Conservation (phyloP, 2,888 invertebrate genomes). For the Idaea straminata region DNA sequence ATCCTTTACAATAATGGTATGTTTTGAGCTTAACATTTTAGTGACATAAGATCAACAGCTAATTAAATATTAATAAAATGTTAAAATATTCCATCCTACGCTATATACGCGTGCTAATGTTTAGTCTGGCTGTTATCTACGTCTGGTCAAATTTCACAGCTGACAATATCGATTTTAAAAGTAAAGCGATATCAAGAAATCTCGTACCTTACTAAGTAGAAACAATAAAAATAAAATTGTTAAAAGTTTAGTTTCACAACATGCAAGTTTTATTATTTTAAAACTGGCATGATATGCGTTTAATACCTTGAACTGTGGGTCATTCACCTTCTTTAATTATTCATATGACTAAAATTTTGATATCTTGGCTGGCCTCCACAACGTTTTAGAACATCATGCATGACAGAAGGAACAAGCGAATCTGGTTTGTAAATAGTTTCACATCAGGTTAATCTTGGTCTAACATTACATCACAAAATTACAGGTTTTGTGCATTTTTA, state of each 20-base stretch:
- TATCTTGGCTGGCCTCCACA: conserved; percentile 24
- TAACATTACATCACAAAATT: neutral
- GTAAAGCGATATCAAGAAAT: neutral
- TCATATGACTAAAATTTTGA: conserved; percentile 25
- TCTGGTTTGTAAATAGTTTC: conserved; percentile 43
- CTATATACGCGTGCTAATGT: neutral
- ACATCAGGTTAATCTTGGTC: neutral
- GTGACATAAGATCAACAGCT: neutral
- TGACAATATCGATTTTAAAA: neutral
- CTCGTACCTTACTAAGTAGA: neutral
- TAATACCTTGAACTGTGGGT: conserved; percentile 34
- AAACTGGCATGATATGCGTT: neutral
- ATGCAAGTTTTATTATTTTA: conserved; percentile 23
- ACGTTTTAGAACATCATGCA: conserved; percentile 15
- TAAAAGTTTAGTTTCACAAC: neutral
- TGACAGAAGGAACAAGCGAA: conserved; percentile 52
- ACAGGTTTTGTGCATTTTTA: neutral
- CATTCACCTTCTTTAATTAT: conserved; percentile 39
- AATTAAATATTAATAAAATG: neutral
- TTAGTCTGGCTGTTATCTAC: neutral
- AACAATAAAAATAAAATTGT: neutral
- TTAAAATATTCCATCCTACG: neutral
- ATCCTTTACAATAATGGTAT: neutral
- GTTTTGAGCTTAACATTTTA: neutral
- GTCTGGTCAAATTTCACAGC: neutral